These are phyloP conservation scores for Lordiphosa collinella DNA, from an alignment of 1,140 invertebrate genomes.

Conservation along the genomic window DNA sequence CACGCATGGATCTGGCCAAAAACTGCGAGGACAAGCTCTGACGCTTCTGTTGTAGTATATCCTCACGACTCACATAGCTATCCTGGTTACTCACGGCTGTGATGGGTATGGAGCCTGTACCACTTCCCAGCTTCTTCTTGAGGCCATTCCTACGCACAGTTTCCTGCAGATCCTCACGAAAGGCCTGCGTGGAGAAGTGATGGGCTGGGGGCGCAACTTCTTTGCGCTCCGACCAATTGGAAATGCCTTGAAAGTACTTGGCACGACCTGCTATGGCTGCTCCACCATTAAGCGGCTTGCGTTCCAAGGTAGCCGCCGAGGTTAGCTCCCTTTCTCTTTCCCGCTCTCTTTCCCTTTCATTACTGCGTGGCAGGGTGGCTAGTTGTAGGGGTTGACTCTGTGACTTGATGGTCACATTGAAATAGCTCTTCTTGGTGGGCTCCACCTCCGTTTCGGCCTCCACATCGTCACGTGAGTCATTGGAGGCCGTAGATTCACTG, in stretches of 20 bases:
- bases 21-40: conserved; percentile 74
- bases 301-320: conserved; percentile 38
- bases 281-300: conserved; percentile 27
- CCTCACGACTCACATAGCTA: conserved; percentile 72
- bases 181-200: conserved; percentile 73
- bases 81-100: conserved; percentile 4
- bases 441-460: conserved; percentile 81
- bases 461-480: conserved; percentile 82
- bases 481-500: conserved; percentile 89
- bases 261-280: conserved; percentile 36
- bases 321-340: conserved; percentile 3
- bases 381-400: conserved; percentile 79
- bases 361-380: conserved; percentile 49
- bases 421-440: conserved; percentile 85
- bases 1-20: conserved; percentile 58
- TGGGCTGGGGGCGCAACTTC: conserved; percentile 57
- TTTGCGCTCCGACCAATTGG: conserved; percentile 87
- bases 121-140: conserved; percentile 41
- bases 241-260: conserved; percentile 86
- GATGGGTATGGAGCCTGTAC: conserved; percentile 1
- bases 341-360: conserved; percentile 30
- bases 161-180: conserved; percentile 76
- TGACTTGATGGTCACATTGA: conserved; percentile 89
- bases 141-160: conserved; percentile 70
- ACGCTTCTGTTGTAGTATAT: conserved; percentile 73